Evolutionary conservation across 2,113 vertebrate genomes (phyloP).

Genomic region (Geococcyx californianus): DNA sequence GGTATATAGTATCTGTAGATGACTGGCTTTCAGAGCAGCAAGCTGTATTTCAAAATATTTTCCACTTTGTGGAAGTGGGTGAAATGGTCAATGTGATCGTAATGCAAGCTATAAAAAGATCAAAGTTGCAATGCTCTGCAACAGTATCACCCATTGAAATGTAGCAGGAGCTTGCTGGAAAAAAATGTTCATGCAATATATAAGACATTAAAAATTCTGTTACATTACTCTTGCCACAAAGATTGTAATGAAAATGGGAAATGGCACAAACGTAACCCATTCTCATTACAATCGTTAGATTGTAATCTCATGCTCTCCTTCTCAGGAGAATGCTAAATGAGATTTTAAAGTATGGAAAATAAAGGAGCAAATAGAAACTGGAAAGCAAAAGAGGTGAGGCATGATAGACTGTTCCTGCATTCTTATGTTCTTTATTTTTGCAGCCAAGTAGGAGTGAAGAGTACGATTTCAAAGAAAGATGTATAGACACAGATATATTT

Average conservation of each 20-base stretch:
- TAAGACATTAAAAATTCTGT: constrained; percentile 81
- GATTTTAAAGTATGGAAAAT: constrained; percentile 83
- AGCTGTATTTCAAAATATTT: constrained; percentile 73
- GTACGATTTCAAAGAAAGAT: constrained; percentile 18
- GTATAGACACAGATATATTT: background rate
- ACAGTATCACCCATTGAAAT: constrained; percentile 55
- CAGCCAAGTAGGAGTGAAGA: constrained; percentile 24
- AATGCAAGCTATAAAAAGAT: constrained; percentile 77
- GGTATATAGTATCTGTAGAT: constrained; percentile 36
- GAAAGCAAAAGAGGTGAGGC: constrained; percentile 74
- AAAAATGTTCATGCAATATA: constrained; percentile 74
- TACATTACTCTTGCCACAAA: constrained; percentile 83
- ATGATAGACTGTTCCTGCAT: constrained; percentile 70
- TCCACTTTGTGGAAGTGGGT: constrained; percentile 72
- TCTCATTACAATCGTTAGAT: constrained; percentile 83
- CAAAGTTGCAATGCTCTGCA: constrained; percentile 71
- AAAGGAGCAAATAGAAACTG: constrained; percentile 78
- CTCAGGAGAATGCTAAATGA: constrained; percentile 83
- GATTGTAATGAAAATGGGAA: constrained; percentile 83
- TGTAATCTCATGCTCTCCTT: constrained; percentile 79
- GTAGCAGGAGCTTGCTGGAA: constrained; percentile 52
- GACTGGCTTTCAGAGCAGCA: constrained; percentile 57
- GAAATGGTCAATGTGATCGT: constrained; percentile 71
- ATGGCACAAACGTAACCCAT: constrained; percentile 81
- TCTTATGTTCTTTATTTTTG: constrained; percentile 52